Evolutionary conservation across 1,140 invertebrate genomes (phyloP).

Genomic region (Caenorhabditis briggsae): DNA sequence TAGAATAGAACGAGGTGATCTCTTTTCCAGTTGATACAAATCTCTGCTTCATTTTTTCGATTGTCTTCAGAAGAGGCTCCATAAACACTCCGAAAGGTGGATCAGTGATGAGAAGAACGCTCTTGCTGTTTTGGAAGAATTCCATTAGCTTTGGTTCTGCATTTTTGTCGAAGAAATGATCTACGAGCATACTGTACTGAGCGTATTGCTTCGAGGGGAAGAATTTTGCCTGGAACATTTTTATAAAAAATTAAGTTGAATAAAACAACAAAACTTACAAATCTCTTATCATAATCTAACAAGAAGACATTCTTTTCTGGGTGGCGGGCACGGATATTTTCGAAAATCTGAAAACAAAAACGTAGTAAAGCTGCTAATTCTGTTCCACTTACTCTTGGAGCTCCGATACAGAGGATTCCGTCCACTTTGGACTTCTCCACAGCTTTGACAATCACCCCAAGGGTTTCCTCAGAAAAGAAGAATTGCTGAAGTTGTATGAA

Average conservation of each 20-base stretch:
- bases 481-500: constrained; percentile 52
- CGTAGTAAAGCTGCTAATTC: no score
- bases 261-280: constrained; percentile 44
- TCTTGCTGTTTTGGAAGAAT: constrained; percentile 59
- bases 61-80: constrained; percentile 60
- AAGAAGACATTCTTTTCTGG: constrained; percentile 47
- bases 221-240: constrained; percentile 53
- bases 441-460: constrained; percentile 10
- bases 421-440: constrained; percentile 50
- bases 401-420: constrained; percentile 58
- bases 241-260: background rate
- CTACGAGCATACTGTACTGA: constrained; percentile 62
- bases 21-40: constrained; percentile 10
- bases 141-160: constrained; percentile 34
- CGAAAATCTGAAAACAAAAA: constrained; percentile 39
- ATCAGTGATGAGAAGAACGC: constrained; percentile 53
- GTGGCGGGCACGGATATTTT: constrained; percentile 7
- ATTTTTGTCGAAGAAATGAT: constrained; percentile 61
- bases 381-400: constrained; percentile 22
- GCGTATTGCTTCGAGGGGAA: constrained; percentile 58
- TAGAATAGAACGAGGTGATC: constrained; percentile 6
- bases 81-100: constrained; percentile 65
- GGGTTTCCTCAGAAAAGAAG: constrained; percentile 59
- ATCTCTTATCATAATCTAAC: constrained; percentile 60
- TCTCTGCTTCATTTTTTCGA: constrained; percentile 52